These are phyloP conservation scores for Notothenia coriiceps DNA, from an alignment of 2,113 vertebrate genomes.

Conservation along the genomic window DNA sequence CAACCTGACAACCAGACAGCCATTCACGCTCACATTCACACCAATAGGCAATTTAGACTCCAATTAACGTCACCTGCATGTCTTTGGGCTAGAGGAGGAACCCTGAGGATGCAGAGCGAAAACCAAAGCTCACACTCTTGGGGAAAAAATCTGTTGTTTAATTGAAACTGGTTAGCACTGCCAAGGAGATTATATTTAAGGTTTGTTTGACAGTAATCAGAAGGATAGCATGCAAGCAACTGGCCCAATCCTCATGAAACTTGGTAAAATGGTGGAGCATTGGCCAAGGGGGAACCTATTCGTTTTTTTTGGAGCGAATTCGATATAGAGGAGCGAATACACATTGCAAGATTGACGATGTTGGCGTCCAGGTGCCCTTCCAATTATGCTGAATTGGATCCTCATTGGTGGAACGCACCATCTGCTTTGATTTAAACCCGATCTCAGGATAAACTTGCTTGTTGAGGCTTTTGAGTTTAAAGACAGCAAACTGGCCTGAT, in stretches of 20 bases:
- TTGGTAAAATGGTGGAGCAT: too few relatives aligned
- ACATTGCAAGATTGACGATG: too few relatives aligned
- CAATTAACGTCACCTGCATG: background rate
- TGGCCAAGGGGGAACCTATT: too few relatives aligned
- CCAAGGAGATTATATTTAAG: too few relatives aligned
- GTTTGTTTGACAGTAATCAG: too few relatives aligned
- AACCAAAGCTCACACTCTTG: background rate
- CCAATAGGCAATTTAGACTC: background rate
- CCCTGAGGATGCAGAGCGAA: background rate
- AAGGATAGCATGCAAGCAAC: too few relatives aligned
- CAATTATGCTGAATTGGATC: background rate
- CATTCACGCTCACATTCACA: background rate
- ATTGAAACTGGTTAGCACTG: background rate
- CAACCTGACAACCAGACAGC: background rate
- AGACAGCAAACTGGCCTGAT: slow-evolving; percentile 20
- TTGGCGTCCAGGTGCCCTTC: too few relatives aligned
- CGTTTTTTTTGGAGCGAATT: too few relatives aligned
- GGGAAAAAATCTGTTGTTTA: background rate
- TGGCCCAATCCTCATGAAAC: too few relatives aligned
- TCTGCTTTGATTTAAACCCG: slow-evolving; percentile 1
- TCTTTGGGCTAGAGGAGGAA: background rate
- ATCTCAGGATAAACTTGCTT: background rate
- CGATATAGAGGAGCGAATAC: too few relatives aligned
- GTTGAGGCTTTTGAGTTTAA: slow-evolving; percentile 5
- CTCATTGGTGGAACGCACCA: background rate